Percentiles rank a stretch among this genome's conserved stretches.
Evolutionary conservation across 92 coral and sea anemone genomes (phyloP).

Genomic region (Zoanthus gigantus): DNA sequence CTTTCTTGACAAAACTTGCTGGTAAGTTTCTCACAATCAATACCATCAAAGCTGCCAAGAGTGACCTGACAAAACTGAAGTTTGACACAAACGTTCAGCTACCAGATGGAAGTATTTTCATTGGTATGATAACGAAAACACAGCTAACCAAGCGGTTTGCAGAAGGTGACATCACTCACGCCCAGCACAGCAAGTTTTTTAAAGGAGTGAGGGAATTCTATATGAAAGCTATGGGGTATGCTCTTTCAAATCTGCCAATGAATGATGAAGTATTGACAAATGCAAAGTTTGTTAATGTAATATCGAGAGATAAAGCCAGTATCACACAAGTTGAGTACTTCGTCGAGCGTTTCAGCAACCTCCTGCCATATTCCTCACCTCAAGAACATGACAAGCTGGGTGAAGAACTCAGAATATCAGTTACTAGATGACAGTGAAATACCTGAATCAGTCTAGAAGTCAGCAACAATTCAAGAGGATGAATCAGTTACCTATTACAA

Average conservation of each 20-base stretch:
- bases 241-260: constrained; percentile 61
- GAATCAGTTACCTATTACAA: constrained; percentile 58
- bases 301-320: constrained; percentile 46
- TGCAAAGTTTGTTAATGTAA: constrained; percentile 59
- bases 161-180: constrained; percentile 65
- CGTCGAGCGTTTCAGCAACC: constrained; percentile 36
- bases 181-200: constrained; percentile 49
- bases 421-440: constrained; percentile 51
- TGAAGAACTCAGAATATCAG: constrained; percentile 52
- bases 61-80: constrained; percentile 41
- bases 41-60: constrained; percentile 52
- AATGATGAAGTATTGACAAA: constrained; percentile 57
- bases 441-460: constrained; percentile 58
- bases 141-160: constrained; percentile 59
- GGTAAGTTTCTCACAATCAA: constrained; percentile 34
- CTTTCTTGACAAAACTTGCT: constrained; percentile 39
- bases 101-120: constrained; percentile 55
- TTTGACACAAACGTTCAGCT: constrained; percentile 48
- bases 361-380: constrained; percentile 52
- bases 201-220: constrained; percentile 62
- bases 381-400: constrained; percentile 47
- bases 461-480: constrained; percentile 63
- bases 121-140: constrained; percentile 65
- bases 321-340: constrained; percentile 56
- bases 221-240: constrained; percentile 63